Base-by-base conservation (phyloP, 2,888 invertebrate genomes). In the Acleris laterana region DNA sequence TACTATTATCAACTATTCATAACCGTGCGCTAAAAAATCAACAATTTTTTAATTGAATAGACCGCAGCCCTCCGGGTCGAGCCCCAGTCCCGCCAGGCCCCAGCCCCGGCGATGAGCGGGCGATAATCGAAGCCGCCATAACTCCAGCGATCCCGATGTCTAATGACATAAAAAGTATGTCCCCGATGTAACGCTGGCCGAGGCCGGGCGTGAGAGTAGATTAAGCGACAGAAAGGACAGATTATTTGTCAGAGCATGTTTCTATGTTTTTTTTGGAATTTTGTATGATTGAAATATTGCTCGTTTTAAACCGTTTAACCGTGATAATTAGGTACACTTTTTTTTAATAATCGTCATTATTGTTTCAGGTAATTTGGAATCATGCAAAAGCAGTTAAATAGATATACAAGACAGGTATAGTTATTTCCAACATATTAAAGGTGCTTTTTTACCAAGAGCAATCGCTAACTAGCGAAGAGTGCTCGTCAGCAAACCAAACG, bases 131-230 rank as follows among this genome's bases (percentile, higher is more conserved):
- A 80, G 83, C 88, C 86, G 78, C 87, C 75, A 77, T 81, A 86
- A 85, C 83, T 81, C 80, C 78, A 50, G 65, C 79, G 71, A 77
- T 84, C 77, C 80, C 82, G 80, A 85, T 83, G 84, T 89, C 90
- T 92, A 90, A 91, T 90, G 90, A 91, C 89, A 85, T 90, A 90
- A 92, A 92, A 91, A 91, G 89, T 90, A 90, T 89, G 90, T 91
- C 90, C 90, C 89, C 83, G 83, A 81, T 79, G 82, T 87, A 83
- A 87, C 81, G 80, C 78, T 78, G 81, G 77, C 75, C 80, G 80
- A 82, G 79, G 80, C 77, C 77, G 76, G 83, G 80, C 55, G 70
- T 73, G 68, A 83, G 89, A 89, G 68, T 82, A 78, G 22, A 42
- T 42, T 55, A 19, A 42, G 42, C 13, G 20, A 4, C 55, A 55